Conservation (phyloP, 2,888 invertebrate species). For the Cantharis lateralis region DNA sequence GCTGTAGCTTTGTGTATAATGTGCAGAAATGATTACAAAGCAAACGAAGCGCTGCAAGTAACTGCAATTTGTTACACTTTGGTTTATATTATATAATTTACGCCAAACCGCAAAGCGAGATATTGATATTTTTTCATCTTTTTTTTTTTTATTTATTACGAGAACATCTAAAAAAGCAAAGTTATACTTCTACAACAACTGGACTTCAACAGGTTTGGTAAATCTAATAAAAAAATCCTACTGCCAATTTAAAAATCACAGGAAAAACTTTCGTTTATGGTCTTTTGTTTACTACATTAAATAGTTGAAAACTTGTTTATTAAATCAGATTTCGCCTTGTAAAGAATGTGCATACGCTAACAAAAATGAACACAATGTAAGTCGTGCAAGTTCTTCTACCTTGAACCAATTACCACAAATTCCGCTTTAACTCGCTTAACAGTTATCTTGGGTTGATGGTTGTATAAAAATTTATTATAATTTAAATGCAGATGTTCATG, state of each 20-base stretch:
- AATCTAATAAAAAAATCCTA: not conserved
- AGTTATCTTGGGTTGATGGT: slow-evolving; percentile 7
- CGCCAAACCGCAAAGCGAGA: not conserved
- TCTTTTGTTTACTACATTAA: not conserved
- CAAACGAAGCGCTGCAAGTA: slow-evolving; percentile 16
- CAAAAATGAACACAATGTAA: slow-evolving; percentile 18
- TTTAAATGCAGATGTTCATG: not conserved
- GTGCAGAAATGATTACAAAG: not conserved
- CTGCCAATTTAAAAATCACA: not conserved
- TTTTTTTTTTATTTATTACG: not conserved
- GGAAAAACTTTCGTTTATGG: not conserved
- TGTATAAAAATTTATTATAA: not conserved
- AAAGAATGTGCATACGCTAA: slow-evolving; percentile 17
- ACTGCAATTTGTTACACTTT: not conserved
- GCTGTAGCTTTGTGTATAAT: not conserved
- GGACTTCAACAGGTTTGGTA: not conserved
- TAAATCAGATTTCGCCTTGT: slow-evolving; percentile 18
- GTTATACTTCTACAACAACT: no score
- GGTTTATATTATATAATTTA: not conserved
- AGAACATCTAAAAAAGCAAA: not conserved
- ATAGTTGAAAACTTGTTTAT: slow-evolving; percentile 1
- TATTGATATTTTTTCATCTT: not conserved
- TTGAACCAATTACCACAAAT: slow-evolving; percentile 27
- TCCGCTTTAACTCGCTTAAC: slow-evolving; percentile 11
- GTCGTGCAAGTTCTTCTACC: slow-evolving; percentile 26